phyloP scores from a whole-genome alignment of 1,140 invertebrate species.

The Musca domestica region DNA sequence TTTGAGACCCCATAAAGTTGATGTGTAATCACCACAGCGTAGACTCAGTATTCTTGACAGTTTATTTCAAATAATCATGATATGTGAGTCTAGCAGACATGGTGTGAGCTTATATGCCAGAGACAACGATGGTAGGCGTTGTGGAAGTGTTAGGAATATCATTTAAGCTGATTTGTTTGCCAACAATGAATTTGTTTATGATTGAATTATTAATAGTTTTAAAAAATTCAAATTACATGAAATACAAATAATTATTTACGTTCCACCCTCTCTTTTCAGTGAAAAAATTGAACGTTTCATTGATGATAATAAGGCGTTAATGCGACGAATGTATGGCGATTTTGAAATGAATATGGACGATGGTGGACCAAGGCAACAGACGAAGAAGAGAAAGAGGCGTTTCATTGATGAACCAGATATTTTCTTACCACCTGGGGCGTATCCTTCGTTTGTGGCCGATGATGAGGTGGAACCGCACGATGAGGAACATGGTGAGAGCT shows the following conservation, averaged over 20 bases:
- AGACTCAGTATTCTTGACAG: too few relatives aligned
- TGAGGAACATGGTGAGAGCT: constrained; percentile 55
- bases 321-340: constrained; percentile 89
- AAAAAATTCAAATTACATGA: too few relatives aligned
- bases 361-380: constrained; percentile 56
- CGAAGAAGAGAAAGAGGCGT: constrained; percentile 56
- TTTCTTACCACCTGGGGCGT: constrained; percentile 53
- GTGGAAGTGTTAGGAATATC: constrained; percentile 8
- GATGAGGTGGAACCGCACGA: constrained; percentile 29
- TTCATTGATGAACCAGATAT: constrained; percentile 59
- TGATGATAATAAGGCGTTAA: constrained; percentile 89
- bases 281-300: constrained; percentile 87
- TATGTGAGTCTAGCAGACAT: too few relatives aligned
- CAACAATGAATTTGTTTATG: constrained; percentile 1
- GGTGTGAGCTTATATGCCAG: too few relatives aligned
- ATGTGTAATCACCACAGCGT: too few relatives aligned
- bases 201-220: constrained; percentile 16
- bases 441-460: constrained; percentile 34
- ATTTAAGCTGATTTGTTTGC: not conserved
- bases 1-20: too few relatives aligned
- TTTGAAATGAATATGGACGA: constrained; percentile 64
- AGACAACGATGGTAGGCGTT: not conserved
- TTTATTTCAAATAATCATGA: too few relatives aligned
- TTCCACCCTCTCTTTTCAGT: constrained; percentile 55
- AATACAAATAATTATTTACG: not conserved